Conservation (phyloP, 1,140 invertebrate genomes). For the Drosophila pseudoobscura region DNA sequence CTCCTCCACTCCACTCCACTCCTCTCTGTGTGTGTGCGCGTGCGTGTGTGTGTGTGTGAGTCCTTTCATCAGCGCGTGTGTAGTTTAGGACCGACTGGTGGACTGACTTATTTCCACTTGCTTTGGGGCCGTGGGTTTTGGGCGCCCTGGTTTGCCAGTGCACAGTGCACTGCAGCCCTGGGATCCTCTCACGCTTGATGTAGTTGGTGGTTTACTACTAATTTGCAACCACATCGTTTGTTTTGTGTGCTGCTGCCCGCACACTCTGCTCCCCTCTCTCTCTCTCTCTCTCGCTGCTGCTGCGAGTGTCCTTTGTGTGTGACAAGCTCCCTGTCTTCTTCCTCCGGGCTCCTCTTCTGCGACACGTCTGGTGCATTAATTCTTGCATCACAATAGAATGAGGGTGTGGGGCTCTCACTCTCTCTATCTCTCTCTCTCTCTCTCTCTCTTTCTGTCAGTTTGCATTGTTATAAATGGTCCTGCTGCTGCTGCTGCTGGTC, state of each 20-base stretch:
- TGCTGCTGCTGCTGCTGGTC: constrained; percentile 5
- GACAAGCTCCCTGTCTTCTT: constrained; percentile 46
- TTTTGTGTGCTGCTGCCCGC: constrained; percentile 60
- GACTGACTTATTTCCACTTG: constrained; percentile 62
- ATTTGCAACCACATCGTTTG: constrained; percentile 81
- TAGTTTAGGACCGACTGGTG: constrained; percentile 30
- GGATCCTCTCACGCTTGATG: constrained; percentile 69
- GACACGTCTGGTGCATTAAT: constrained; percentile 71
- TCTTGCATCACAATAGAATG: constrained; percentile 58
- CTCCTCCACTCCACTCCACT: not conserved
- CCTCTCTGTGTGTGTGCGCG: no score
- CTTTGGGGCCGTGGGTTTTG: constrained; percentile 9
- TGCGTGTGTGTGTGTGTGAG: not conserved
- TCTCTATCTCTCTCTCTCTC: no score
- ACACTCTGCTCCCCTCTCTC: not conserved
- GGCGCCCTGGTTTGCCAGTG: constrained; percentile 16
- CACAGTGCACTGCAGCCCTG: constrained; percentile 26
- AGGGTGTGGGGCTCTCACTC: constrained; percentile 17
- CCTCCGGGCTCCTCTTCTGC: constrained; percentile 19
- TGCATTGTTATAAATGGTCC: constrained; percentile 71
- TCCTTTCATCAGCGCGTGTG: constrained; percentile 50
- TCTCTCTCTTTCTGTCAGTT: constrained; percentile 46
- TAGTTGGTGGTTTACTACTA: constrained; percentile 81
- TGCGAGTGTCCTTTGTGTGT: constrained; percentile 67
- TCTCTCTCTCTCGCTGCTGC: not conserved